Percentiles rank a stretch among this genome's conserved stretches.
phyloP scores from a whole-genome alignment of 2,888 invertebrate genomes.

The Pandemis cinnamomeana region DNA sequence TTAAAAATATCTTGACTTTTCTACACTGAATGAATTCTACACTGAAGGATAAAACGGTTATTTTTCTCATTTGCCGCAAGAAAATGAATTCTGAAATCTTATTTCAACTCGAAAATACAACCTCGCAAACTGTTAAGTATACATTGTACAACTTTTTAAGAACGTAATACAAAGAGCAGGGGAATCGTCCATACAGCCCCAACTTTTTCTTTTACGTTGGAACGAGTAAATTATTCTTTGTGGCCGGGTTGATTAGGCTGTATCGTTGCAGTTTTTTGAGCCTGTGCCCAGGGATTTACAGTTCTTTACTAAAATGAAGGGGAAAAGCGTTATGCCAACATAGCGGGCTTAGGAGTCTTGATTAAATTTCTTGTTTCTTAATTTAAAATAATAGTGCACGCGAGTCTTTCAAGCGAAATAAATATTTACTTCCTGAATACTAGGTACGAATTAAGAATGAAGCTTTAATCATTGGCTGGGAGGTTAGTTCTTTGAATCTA shows the following conservation, averaged over 20 bases:
- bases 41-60: constrained; percentile 1
- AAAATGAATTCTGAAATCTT: neutral
- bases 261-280: constrained; percentile 24
- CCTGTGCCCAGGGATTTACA: constrained; percentile 21
- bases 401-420: neutral
- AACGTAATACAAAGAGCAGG: constrained; percentile 27
- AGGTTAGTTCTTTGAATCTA: neutral
- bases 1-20: neutral
- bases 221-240: constrained; percentile 17
- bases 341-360: constrained; percentile 7
- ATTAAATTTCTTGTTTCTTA: constrained; percentile 16
- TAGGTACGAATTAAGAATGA: neutral
- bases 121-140: neutral
- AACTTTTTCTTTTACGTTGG: constrained; percentile 25
- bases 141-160: constrained; percentile 28
- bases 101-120: constrained; percentile 11
- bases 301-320: constrained; percentile 7
- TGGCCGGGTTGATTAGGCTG: constrained; percentile 24
- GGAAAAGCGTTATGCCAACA: constrained; percentile 17
- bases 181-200: constrained; percentile 30
- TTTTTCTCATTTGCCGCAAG: constrained; percentile 13
- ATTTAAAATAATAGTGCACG: neutral
- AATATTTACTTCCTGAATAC: neutral
- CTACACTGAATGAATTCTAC: neutral
- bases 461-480: neutral